Evolutionary conservation across 2,888 invertebrate species (phyloP), one percentile per base, ranked within the genome.

Genomic region (Charanyca ferruginea): DNA sequence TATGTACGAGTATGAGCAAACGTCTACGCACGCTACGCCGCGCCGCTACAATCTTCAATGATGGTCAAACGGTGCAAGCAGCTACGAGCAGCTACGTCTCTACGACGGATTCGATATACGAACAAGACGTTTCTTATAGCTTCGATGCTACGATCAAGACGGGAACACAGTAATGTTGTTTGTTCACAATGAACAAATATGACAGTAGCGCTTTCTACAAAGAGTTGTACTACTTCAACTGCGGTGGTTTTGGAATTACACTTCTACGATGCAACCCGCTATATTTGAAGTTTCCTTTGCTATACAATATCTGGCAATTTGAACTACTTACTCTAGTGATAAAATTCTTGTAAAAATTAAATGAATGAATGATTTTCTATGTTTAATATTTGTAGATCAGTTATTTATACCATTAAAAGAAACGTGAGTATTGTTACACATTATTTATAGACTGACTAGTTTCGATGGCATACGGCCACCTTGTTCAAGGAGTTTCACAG

Each of bases 161-260:
- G 11, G 3, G 16, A 61, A 47, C 7, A 28, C 9, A 63, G n/a
- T 1, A 11, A 11, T 63, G 13, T 62, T 64, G 6, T 18, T 38
- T 45, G 9, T 22, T 38, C 9, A 22, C 4, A 16, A 20, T 16
- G 9, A 35, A 22, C 23, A 60, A 58, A 18, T 25, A 13, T 6
- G 13, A 35, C 6, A 9, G 32, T 25, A 32, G 18, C 6, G 32
- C 32, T 61, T 63, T 32, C 2, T 13, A 63, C 9, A 38, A 52
- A 66, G 28, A 32, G 23, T 44, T 16, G 2, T 44, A 11, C 3
- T 38, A n/a, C n/a, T n/a, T n/a, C n/a, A 66, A 32, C 16, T 22
- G 28, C 16, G 22, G 25, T 48, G 7, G 28, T 18, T 28, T 51
- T 41, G 18, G 66, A 22, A 16, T 22, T 22, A 22, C 5, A 41